A percentile compares a stretch with the other conserved stretches of the same genome.
Evolutionary conservation across 2,888 invertebrate genomes (phyloP).

Genomic region (Craniophora ligustri): DNA sequence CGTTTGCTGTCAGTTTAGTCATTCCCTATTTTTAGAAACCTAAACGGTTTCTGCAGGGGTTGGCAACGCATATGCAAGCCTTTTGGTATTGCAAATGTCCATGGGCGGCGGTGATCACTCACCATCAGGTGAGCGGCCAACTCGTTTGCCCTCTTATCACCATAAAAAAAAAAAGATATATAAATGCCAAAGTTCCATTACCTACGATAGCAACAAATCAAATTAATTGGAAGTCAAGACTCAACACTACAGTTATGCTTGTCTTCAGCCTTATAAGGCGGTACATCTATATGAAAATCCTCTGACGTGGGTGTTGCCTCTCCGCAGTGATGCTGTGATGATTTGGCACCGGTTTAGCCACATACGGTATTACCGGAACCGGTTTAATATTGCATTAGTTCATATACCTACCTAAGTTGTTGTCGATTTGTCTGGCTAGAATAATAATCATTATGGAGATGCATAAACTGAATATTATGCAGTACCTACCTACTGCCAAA

Average conservation of each 20-base stretch:
- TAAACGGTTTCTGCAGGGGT: no score
- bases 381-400: slow-evolving; percentile 11
- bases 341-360: slow-evolving; percentile 17
- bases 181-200: background rate
- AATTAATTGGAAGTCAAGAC: slow-evolving; percentile 1
- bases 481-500: no score
- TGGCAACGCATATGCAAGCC: no score
- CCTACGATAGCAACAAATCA: background rate
- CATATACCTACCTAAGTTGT: slow-evolving; percentile 1
- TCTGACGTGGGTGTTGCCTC: slow-evolving; percentile 19
- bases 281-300: background rate
- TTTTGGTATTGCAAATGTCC: no score
- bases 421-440: slow-evolving; percentile 3
- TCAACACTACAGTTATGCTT: slow-evolving; percentile 17
- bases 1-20: no score
- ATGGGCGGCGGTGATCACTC: no score
- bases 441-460: slow-evolving; percentile 4
- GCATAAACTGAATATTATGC: no score
- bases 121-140: no score
- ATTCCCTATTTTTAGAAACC: no score
- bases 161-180: no score
- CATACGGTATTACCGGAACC: slow-evolving; percentile 27
- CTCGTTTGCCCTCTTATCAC: no score
- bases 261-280: background rate
- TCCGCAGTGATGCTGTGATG: slow-evolving; percentile 27